Evolutionary conservation across 2,113 vertebrate genomes (phyloP), one percentile per base, ranked within the genome.

Genomic region (Sturnira hondurensis): DNA sequence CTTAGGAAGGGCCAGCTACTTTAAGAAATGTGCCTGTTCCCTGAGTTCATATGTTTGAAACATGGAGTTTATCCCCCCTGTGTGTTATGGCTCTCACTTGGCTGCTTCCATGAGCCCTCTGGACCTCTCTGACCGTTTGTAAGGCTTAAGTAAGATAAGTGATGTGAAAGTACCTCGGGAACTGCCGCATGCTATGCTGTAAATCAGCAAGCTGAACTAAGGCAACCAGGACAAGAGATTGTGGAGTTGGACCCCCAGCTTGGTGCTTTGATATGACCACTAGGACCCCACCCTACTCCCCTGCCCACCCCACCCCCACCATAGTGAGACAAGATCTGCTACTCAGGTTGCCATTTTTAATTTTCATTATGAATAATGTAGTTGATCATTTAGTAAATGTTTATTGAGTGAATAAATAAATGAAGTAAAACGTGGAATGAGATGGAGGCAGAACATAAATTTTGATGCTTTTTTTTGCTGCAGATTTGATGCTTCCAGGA

Each of bases 401-500:
- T 85, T 71, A 15, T 93, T 50, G 24, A 54, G 15, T 61, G 20
- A 65, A n/a, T 76, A 52, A 86, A n/a, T 74, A 20, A 74, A 61
- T 86, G 68, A 74, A 54, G 33, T 85, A 38, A 93, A 95, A 91
- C 4, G 56, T 92, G 94, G 77, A 94, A 92, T 94, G 38, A 84
- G 61, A 70, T 15, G 92, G 41, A 85, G n/a, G 70, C 81, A 58
- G 43, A 96, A 77, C 7, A 52, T 73, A 82, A 70, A 41, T 94
- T 81, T 19, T 95, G 50, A 93, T 50, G 31, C 22, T 52, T 52
- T 52, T 52, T 45, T 98, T 76, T 95, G 19, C 92, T 68, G 24
- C 97, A 99, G 99, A 99, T 97, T 99, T 99, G 95, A 99, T 99
- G 99, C 98, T 99, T 96, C 99, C 99, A 0, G 99, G 99, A 63